Base-by-base conservation (phyloP, 2,797 vertebrate genomes). In the Calcarius lapponicus region DNA sequence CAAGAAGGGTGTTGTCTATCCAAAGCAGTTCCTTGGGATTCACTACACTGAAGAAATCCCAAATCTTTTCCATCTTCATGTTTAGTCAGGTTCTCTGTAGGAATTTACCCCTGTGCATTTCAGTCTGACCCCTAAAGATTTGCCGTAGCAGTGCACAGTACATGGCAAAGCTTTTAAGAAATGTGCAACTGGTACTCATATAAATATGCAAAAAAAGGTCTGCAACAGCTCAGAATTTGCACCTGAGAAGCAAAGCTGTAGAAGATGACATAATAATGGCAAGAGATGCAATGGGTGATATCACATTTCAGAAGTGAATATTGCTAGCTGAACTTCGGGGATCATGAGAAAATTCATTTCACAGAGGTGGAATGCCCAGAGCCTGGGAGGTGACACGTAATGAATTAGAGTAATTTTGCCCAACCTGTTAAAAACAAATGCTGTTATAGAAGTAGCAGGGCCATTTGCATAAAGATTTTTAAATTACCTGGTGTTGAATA, bases 401-500 rank as follows among this genome's bases (percentile, higher is more conserved):
- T 50, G 48, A 81, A 87, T 64, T 42, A 78, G 60, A 64, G 47
- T 47, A 66, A 70, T 76, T 92, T 70, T 32, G 22, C 36, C 14
- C 22, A 65, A 4, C 6, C 28, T 50, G 54, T 62, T 56, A 47
- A 88, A 90, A 86, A 29, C 7, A 90, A 84, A 58, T 38, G 45
- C 38, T 84, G 24, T 25, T 81, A 58, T 13, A 80, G 45, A 71
- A 53, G 18, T 56, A 83, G 45, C 22, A 79, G 70, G 28, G 29
- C 14, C 34, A 40, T 51, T 36, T 80, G 64, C 57, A 50, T 58
- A 82, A 87, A 22, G 34, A 47, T 76, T 80, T 96, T 87, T 38
- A 84, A 91, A 95, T 87, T 89, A 73, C n/a, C 73, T 75, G 58
- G 29, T 94, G 57, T 26, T 79, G 64, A 90, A 43, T 54, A 82